Base-by-base conservation (phyloP, 2,797 vertebrate species). In the Aldrovandia affinis region DNA sequence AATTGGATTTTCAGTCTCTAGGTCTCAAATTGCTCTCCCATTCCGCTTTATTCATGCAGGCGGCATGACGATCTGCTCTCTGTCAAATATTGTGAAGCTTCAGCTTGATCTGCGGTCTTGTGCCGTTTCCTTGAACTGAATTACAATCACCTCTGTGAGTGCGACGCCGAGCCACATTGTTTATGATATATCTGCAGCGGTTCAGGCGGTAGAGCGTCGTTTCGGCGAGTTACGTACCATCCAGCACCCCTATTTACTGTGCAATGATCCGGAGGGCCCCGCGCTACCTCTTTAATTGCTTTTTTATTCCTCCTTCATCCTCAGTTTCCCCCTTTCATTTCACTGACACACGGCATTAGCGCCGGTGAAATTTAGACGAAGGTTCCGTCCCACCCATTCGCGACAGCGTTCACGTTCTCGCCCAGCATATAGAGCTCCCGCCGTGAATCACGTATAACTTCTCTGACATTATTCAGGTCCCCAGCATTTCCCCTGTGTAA, bases 1-100 rank as follows among this genome's bases (percentile, higher is more conserved):
- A 94, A 95, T 93, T 93, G 92, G 92, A 94, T 95, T 94, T 91
- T 89, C 90, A 68, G 87, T 89, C 88, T 82, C 88, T 36, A 84
- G 88, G 85, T 88, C 89, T 89, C 90, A 87, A 89, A 90, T 90
- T 88, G 86, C 89, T 86, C 90, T 83, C 82, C 59, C 55, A 20
- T 42, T 47, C 15, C 18, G 18, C 55, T 57, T 57, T 57, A 57
- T 57, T 57, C 55, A 57, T 57, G 55, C 55, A 20, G 55, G 55
- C 18, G 55, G 55, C 55, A 57, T 57, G 55, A 20, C 55, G 15
- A 15, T 77, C 73, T 12, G 2, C 8, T 7, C 73, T 47, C 39
- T 25, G 73, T 25, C 73, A 47, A 77, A 77, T 3, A 77, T 20
- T n/a, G 73, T n/a, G 73, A 28, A 77, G 8, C 73, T 20, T 47